These are phyloP conservation scores for Drosophila rubida DNA, from an alignment of 2,888 invertebrate genomes.

Conservation along the genomic window DNA sequence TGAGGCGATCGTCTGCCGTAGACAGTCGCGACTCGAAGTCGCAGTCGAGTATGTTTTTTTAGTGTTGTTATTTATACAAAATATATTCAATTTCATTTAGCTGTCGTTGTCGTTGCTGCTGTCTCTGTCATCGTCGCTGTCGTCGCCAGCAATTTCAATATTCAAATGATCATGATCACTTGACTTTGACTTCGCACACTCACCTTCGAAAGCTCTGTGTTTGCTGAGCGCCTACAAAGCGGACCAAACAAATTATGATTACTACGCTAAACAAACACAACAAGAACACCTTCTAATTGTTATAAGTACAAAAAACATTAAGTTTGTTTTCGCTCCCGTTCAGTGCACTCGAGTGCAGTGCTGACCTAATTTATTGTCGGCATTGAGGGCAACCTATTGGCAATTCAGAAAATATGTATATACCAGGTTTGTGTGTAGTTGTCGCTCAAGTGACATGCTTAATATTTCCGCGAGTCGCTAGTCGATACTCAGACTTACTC, in stretches of 20 bases:
- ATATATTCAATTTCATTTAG: constrained; percentile 73
- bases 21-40: constrained; percentile 35
- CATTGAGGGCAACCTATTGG: constrained; percentile 52
- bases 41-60: constrained; percentile 26
- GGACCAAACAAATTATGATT: constrained; percentile 53
- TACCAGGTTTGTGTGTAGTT: constrained; percentile 1
- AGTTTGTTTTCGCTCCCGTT: constrained; percentile 44
- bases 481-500: constrained; percentile 25
- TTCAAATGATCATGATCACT: constrained; percentile 73
- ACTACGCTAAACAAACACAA: constrained; percentile 41
- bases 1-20: constrained; percentile 63
- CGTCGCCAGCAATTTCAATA: constrained; percentile 64
- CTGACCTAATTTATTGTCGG: constrained; percentile 69
- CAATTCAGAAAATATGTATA: constrained; percentile 46
- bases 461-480: constrained; percentile 26
- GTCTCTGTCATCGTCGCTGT: constrained; percentile 29
- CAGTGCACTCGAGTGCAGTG: constrained; percentile 18
- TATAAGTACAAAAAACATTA: constrained; percentile 13
- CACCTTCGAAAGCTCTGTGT: constrained; percentile 37
- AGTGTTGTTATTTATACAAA: constrained; percentile 71
- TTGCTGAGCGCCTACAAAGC: constrained; percentile 71
- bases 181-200: constrained; percentile 45
- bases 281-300: constrained; percentile 24
- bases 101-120: no score
- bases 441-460: neutral